Evolutionary conservation across 37 sponge, comb jelly and placozoan genomes (phyloP), one percentile per base, ranked within the genome.

Genomic region (Axinella damicornis): DNA sequence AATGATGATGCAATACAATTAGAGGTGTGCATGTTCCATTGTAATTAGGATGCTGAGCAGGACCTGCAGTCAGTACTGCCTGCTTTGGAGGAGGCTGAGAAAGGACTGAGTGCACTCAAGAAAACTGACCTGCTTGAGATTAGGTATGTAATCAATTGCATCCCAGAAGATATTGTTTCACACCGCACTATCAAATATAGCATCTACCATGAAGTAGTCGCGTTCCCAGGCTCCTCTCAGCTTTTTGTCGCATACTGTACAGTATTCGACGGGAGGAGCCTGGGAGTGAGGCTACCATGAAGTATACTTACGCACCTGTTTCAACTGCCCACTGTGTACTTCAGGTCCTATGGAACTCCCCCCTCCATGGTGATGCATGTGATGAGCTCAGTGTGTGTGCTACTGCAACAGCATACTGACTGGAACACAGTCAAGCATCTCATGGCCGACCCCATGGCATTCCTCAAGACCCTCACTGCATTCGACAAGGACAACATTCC

Each of bases 361-460:
- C 94, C 94, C n/a, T 68, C 82, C 24, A 87, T 94, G 85, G 94
- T 94, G 61, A 70, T 58, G 80, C 73, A 82, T 80, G 94, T 94
- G 37, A 94, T 94, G 94, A 77, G 74, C 62, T 87, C 91, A 18
- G 85, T 94, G 57, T 94, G 94, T 82, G 67, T 87, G 30, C 79
- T 94, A 18, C 85, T 94, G 28, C 69, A 87, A 57, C 77, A 90
- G 78, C 88, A 87, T 18, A 73, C 94, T 0, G 79, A 91, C 72
- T 94, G 94, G 94, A 46, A 37, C 30, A 74, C 79, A 24, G 87
- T 87, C 25, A 94, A 90, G 53, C 91, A 77, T 24, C 61, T 94
- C 15, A 87, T 91, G 53, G 81, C 79, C 4, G 84, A 87, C 77
- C 64, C 37, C 53, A 64, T 57, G 11, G 40, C 63, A 6, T 83